These are phyloP conservation scores for Saccostrea cuccullata DNA, from an alignment of 1,140 invertebrate genomes.

Conservation along the genomic window DNA sequence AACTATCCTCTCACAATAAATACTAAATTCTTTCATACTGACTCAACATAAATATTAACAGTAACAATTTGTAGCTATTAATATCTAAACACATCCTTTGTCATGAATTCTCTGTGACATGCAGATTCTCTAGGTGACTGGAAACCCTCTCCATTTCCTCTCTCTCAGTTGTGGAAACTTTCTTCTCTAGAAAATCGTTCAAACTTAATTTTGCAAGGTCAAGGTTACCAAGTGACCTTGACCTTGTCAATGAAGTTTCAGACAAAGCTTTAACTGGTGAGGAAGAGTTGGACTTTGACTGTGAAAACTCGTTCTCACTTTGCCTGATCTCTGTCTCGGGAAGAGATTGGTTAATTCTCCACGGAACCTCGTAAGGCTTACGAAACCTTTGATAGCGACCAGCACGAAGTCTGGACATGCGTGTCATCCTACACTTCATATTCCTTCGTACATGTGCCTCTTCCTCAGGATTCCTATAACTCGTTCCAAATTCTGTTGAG, in stretches of 20 bases:
- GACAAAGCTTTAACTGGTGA: slow-evolving; percentile 66
- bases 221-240: slow-evolving; percentile 73
- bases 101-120: slow-evolving; percentile 52
- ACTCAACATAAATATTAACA: not conserved
- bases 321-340: slow-evolving; percentile 57
- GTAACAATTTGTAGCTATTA: not conserved
- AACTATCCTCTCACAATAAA: slow-evolving; percentile 15
- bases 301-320: slow-evolving; percentile 47
- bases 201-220: slow-evolving; percentile 67
- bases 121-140: slow-evolving; percentile 66
- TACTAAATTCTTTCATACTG: not conserved
- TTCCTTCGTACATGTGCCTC: slow-evolving; percentile 44
- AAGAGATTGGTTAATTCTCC: slow-evolving; percentile 67
- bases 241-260: slow-evolving; percentile 58
- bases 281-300: slow-evolving; percentile 68
- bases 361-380: slow-evolving; percentile 74
- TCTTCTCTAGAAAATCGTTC: slow-evolving; percentile 57
- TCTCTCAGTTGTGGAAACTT: slow-evolving; percentile 49
- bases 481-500: slow-evolving; percentile 26
- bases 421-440: slow-evolving; percentile 6
- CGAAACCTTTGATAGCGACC: slow-evolving; percentile 61
- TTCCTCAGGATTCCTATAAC: slow-evolving; percentile 41
- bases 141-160: slow-evolving; percentile 72
- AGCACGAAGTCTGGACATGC: slow-evolving; percentile 54
- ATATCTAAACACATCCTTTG: slow-evolving; percentile 20